A percentile compares a stretch with the other conserved stretches of the same genome.
Conservation (phyloP, 2,888 invertebrate species). For the Ectobius pallidus region DNA sequence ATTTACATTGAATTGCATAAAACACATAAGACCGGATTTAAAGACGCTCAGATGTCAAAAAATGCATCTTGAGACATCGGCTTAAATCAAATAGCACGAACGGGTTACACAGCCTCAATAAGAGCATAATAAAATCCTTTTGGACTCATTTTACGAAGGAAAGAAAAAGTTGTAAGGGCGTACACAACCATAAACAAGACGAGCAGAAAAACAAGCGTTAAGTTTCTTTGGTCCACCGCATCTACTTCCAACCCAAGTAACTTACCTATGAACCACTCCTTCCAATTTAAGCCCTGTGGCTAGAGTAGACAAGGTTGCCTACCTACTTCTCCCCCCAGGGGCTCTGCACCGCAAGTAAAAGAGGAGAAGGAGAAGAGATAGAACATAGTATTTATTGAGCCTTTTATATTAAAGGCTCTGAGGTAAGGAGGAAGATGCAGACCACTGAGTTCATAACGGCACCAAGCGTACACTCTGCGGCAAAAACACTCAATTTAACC, state of each 20-base stretch:
- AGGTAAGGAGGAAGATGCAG: conserved; percentile 16
- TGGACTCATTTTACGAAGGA: too few relatives aligned
- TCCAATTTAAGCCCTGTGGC: conserved; percentile 2
- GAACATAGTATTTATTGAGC: conserved; percentile 29
- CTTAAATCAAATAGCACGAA: too few relatives aligned
- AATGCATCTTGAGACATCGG: too few relatives aligned
- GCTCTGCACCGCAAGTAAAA: conserved; percentile 7
- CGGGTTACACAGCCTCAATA: too few relatives aligned
- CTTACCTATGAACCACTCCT: neutral
- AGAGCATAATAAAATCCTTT: too few relatives aligned
- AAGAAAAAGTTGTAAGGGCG: too few relatives aligned
- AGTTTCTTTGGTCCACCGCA: neutral
- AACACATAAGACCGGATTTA: too few relatives aligned
- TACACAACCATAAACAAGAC: neutral
- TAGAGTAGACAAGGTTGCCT: neutral
- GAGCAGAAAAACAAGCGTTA: neutral
- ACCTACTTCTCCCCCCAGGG: conserved; percentile 12
- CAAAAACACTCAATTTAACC: too few relatives aligned
- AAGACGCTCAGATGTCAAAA: too few relatives aligned
- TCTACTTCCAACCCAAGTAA: neutral
- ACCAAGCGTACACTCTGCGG: conserved; percentile 1
- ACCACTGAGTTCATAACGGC: conserved; percentile 23
- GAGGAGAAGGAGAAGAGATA: neutral
- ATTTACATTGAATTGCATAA: too few relatives aligned
- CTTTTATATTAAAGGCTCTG: conserved; percentile 32